A percentile compares a stretch with the other conserved stretches of the same genome.
Conservation (phyloP, 2,113 vertebrate genomes). For the Pogonocichla stellata region DNA sequence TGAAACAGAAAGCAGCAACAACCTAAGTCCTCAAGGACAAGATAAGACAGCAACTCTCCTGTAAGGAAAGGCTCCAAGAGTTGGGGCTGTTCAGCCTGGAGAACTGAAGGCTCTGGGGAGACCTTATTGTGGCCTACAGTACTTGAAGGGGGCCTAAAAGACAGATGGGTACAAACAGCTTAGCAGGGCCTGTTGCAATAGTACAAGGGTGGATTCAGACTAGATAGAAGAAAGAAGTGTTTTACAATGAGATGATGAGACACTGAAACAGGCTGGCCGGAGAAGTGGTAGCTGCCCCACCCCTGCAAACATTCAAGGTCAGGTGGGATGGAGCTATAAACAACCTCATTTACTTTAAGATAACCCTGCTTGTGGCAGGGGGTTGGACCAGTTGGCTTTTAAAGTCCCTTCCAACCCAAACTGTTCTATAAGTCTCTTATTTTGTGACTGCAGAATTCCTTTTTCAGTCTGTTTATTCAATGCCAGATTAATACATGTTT, state of each 20-base stretch:
- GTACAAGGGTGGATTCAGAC: neutral
- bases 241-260: neutral
- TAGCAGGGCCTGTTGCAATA: neutral
- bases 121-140: neutral
- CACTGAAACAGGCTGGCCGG: neutral
- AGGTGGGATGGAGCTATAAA: neutral
- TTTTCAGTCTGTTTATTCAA: neutral
- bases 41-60: neutral
- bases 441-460: neutral
- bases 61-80: neutral
- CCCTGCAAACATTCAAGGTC: neutral
- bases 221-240: neutral
- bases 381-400: neutral
- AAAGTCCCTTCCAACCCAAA: neutral
- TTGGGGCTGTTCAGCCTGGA: neutral
- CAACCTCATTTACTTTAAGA: neutral
- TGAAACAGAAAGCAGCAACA: neutral
- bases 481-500: neutral
- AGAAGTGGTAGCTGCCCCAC: neutral
- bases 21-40: neutral
- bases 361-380: neutral
- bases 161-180: neutral
- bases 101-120: neutral
- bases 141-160: neutral
- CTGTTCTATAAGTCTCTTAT: neutral